These are phyloP conservation scores for Stenopsyche tienmushanensis DNA, from an alignment of 1,140 invertebrate genomes.

Conservation along the genomic window DNA sequence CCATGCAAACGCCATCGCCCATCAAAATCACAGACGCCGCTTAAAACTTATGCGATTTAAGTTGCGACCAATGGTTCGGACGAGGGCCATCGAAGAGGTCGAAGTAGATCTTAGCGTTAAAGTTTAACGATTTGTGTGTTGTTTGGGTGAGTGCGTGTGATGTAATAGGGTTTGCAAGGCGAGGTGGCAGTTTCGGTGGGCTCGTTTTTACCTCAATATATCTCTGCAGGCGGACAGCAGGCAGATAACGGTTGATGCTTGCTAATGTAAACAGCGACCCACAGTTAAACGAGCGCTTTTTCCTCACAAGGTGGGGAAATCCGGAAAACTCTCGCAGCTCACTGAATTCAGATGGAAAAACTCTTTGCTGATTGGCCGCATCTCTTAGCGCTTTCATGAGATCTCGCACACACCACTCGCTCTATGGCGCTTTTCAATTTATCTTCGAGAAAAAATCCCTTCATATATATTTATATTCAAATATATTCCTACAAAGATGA, in stretches of 20 bases:
- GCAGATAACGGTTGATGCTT: constrained; percentile 35
- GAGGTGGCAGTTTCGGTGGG: too few relatives aligned
- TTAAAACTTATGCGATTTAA: too few relatives aligned
- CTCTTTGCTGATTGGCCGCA: constrained; percentile 33
- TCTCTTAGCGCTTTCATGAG: neutral
- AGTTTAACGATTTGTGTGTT: constrained; percentile 12
- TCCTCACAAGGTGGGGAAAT: constrained; percentile 14
- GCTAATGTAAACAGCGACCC: constrained; percentile 37
- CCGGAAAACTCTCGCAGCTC: constrained; percentile 19
- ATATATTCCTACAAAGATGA: too few relatives aligned
- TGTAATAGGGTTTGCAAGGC: neutral
- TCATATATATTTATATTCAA: too few relatives aligned
- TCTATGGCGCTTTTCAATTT: neutral
- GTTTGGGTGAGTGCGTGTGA: neutral
- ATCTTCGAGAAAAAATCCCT: neutral
- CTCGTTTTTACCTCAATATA: too few relatives aligned
- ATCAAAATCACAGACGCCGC: too few relatives aligned
- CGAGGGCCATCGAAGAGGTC: too few relatives aligned
- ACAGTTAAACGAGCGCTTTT: constrained; percentile 27
- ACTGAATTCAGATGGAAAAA: constrained; percentile 19
- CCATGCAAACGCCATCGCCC: too few relatives aligned
- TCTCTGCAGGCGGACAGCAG: constrained; percentile 2
- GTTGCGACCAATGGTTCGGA: too few relatives aligned
- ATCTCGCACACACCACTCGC: too few relatives aligned
- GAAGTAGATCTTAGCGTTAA: too few relatives aligned